Evolutionary conservation across 2,113 vertebrate species (phyloP).

Genomic region (Eclectus roratus): DNA sequence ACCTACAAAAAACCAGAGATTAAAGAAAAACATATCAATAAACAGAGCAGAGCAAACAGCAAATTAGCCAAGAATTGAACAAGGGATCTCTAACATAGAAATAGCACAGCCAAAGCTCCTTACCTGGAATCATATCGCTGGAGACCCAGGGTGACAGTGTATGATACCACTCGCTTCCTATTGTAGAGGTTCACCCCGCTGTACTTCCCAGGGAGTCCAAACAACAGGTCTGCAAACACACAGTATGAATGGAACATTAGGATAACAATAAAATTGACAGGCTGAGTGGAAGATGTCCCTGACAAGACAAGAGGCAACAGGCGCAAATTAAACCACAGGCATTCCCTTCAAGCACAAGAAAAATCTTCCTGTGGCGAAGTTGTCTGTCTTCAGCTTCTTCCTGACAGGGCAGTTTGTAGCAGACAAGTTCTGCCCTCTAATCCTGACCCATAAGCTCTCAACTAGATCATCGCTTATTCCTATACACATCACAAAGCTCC

Average conservation of each 20-base stretch:
- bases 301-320: neutral
- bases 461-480: neutral
- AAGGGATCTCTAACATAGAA: neutral
- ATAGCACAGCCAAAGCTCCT: neutral
- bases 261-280: too few species aligned
- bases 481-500: neutral
- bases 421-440: neutral
- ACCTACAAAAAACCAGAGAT: rapidly evolving
- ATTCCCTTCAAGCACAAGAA: neutral
- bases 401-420: neutral
- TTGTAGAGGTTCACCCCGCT: constrained; percentile 89
- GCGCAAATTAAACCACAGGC: neutral
- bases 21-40: neutral
- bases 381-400: neutral
- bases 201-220: constrained; percentile 89
- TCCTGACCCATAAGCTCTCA: neutral
- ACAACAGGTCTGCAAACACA: constrained; percentile 84
- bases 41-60: rapidly evolving
- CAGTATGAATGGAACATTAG: rapidly evolving
- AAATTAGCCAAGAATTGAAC: neutral
- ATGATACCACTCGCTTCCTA: constrained; percentile 85
- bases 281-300: neutral
- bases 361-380: neutral
- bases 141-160: constrained; percentile 89
- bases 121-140: constrained; percentile 88